Evolutionary conservation across 2,113 vertebrate genomes (phyloP).

Genomic region (Oryzias javanicus): DNA sequence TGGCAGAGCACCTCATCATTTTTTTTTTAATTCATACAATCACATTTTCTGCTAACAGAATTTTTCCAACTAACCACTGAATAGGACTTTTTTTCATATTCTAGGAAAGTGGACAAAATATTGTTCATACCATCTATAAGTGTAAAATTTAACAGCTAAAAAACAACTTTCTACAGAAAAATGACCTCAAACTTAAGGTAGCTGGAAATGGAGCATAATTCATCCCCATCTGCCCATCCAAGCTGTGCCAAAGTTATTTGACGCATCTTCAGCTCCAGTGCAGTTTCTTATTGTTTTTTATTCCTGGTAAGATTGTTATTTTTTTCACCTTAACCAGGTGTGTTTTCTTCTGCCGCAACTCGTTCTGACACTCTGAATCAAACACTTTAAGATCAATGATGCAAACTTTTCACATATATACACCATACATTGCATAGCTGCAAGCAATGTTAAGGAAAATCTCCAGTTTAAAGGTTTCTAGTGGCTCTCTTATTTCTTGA

Average conservation of each 20-base stretch:
- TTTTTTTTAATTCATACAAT: background rate
- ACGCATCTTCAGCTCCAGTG: background rate
- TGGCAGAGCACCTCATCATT: background rate
- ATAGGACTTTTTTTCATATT: too few relatives aligned
- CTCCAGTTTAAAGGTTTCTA: too few relatives aligned
- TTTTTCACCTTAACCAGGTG: background rate
- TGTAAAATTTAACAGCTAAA: slow-evolving; percentile 1
- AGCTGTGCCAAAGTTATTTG: background rate
- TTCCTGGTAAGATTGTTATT: background rate
- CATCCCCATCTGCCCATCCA: background rate
- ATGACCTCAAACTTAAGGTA: background rate
- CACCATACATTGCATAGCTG: too few relatives aligned
- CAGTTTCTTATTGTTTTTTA: background rate
- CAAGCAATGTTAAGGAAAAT: too few relatives aligned
- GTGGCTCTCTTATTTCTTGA: too few relatives aligned
- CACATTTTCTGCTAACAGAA: background rate
- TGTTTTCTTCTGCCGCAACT: background rate
- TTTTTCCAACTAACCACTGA: too few relatives aligned
- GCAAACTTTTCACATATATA: too few relatives aligned
- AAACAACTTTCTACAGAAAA: background rate
- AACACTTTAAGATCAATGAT: too few relatives aligned
- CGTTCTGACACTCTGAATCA: background rate
- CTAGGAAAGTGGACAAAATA: too few relatives aligned
- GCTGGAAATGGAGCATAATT: background rate
- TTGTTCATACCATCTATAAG: background rate